phyloP scores from a whole-genome alignment of 1,140 invertebrate species.

The Lysiphlebus fabarum region DNA sequence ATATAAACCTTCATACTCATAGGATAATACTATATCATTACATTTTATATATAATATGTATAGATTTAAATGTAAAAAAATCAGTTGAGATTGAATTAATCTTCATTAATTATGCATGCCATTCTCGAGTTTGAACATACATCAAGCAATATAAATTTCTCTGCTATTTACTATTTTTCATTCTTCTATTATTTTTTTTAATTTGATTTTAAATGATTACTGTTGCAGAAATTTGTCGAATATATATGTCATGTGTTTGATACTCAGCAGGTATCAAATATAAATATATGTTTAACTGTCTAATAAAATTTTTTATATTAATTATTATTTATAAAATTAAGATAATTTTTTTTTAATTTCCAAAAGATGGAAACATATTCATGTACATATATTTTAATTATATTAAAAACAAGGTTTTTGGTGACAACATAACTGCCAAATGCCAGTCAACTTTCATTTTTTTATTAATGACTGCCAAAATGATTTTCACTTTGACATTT shows the following conservation, averaged over 20 bases:
- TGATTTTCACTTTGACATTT: too few relatives aligned
- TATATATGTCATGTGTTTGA: not conserved
- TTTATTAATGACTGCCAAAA: too few relatives aligned
- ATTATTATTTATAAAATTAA: too few relatives aligned
- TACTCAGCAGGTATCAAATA: not conserved
- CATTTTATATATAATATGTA: not conserved
- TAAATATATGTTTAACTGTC: not conserved
- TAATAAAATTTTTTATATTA: too few relatives aligned
- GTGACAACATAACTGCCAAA: too few relatives aligned
- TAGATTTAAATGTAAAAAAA: not conserved
- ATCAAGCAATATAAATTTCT: not conserved
- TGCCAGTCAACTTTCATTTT: too few relatives aligned
- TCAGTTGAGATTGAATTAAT: slow-evolving; percentile 10
- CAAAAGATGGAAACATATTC: too few relatives aligned
- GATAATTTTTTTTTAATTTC: too few relatives aligned
- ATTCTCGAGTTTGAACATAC: not conserved
- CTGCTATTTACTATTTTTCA: not conserved
- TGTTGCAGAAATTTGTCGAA: not conserved
- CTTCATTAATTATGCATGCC: slow-evolving; percentile 3
- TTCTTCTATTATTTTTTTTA: not conserved
- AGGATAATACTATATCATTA: not conserved
- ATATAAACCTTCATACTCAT: too few relatives aligned
- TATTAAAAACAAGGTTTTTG: too few relatives aligned
- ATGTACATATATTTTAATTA: too few relatives aligned
- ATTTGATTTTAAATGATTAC: not conserved